These are phyloP conservation scores for Hedya salicella DNA, from an alignment of 2,888 invertebrate species.

Conservation along the genomic window DNA sequence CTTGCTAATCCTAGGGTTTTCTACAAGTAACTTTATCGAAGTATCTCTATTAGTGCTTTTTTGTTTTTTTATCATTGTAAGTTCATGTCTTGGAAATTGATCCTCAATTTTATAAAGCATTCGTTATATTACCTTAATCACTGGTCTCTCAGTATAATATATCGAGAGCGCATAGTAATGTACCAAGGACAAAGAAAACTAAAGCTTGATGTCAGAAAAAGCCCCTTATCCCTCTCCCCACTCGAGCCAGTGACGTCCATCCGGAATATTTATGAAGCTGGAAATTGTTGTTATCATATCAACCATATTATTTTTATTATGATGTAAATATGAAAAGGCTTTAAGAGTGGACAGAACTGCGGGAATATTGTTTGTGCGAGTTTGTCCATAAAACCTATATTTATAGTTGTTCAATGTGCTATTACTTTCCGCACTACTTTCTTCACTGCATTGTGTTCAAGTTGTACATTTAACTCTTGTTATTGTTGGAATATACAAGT, in stretches of 20 bases:
- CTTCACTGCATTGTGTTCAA: constrained; percentile 23
- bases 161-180: constrained; percentile 36
- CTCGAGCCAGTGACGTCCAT: constrained; percentile 41
- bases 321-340: constrained; percentile 43
- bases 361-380: constrained; percentile 38
- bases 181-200: constrained; percentile 41
- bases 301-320: constrained; percentile 43
- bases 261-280: constrained; percentile 43
- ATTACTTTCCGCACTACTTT: constrained; percentile 14
- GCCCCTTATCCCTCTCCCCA: constrained; percentile 40
- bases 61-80: no score
- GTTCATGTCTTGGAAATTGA: not conserved
- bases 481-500: no score
- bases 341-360: constrained; percentile 42
- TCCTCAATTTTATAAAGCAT: not conserved
- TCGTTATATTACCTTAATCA: constrained; percentile 13
- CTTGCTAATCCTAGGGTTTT: no score
- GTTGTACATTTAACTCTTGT: constrained; percentile 1
- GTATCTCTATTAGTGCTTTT: no score
- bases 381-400: constrained; percentile 32
- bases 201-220: constrained; percentile 41
- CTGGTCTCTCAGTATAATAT: constrained; percentile 17
- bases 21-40: no score
- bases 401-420: constrained; percentile 36
- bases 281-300: constrained; percentile 42